phyloP scores from a whole-genome alignment of 2,797 vertebrate species.

The Cottoperca gobio region DNA sequence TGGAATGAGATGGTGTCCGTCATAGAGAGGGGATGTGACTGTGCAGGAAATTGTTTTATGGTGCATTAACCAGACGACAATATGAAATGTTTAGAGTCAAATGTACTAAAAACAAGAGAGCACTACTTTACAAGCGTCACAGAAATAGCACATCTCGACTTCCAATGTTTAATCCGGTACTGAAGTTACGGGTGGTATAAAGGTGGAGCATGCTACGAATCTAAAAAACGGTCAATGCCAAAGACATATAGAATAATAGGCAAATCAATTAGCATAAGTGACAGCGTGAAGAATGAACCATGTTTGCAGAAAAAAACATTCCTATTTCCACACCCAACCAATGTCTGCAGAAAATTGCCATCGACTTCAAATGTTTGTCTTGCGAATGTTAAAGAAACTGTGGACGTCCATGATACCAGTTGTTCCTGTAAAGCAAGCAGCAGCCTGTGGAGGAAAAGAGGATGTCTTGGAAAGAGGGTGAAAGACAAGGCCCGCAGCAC shows the following conservation, averaged over 20 bases:
- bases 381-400: background rate
- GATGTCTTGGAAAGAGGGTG: conserved; percentile 1
- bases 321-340: background rate
- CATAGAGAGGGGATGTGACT: background rate
- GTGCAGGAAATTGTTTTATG: background rate
- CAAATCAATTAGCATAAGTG: background rate
- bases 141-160: background rate
- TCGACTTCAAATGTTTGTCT: conserved; percentile 16
- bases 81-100: background rate
- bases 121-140: background rate
- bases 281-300: background rate
- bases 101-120: background rate
- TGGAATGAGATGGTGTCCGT: background rate
- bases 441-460: background rate
- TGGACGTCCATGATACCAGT: background rate
- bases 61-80: background rate
- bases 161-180: background rate
- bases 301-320: background rate
- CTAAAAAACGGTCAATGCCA: background rate
- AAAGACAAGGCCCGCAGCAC: conserved; percentile 14
- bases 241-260: background rate
- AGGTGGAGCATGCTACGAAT: background rate
- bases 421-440: background rate
- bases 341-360: conserved; percentile 4
- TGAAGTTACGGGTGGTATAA: background rate